These are phyloP conservation scores for Aphyosemion australe DNA, from an alignment of 2,113 vertebrate genomes.

Conservation along the genomic window DNA sequence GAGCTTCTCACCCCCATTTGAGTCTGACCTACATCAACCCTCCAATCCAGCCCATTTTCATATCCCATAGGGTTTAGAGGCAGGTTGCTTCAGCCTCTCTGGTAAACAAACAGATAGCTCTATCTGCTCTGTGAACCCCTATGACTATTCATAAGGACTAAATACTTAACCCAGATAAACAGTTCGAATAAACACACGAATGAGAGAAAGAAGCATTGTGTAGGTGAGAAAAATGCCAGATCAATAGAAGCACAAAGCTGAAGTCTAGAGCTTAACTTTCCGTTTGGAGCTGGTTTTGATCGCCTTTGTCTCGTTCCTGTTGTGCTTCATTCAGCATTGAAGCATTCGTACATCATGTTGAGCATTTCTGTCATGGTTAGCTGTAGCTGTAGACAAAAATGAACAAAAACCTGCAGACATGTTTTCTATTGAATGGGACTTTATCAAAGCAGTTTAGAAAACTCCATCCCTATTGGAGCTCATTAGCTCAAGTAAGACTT, in stretches of 20 bases:
- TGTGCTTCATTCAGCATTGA: no score
- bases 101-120: conserved; percentile 47
- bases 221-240: not conserved
- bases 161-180: conserved; percentile 49
- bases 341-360: no score
- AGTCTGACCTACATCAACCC: conserved; percentile 3
- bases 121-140: conserved; percentile 22
- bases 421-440: no score
- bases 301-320: no score
- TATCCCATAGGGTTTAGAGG: conserved; percentile 26
- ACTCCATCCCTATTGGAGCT: no score
- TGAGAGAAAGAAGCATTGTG: not conserved
- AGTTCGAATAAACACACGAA: conserved; percentile 5
- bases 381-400: no score
- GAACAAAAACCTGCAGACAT: no score
- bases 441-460: no score
- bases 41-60: conserved; percentile 3
- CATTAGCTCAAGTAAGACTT: no score
- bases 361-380: no score
- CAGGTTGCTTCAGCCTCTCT: conserved; percentile 20
- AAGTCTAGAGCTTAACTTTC: no score
- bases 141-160: conserved; percentile 52
- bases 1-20: conserved; percentile 10
- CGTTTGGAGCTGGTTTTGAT: no score
- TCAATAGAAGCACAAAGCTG: not conserved